phyloP scores from a whole-genome alignment of 2,113 vertebrate species.

The Butorides virescens region DNA sequence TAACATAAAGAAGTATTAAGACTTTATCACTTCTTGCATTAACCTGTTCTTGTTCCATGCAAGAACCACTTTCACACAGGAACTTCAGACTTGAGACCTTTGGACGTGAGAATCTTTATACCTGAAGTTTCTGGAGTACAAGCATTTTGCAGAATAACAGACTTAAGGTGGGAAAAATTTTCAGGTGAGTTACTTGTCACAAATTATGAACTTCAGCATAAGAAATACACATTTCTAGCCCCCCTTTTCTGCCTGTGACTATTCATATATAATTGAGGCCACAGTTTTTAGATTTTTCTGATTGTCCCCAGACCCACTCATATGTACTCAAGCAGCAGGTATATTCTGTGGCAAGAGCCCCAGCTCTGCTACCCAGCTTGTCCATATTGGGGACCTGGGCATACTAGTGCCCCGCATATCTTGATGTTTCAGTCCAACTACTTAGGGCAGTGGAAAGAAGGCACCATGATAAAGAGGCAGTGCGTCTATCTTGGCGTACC shows the following conservation, averaged over 20 bases:
- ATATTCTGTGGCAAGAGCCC: neutral
- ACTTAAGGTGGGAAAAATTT: neutral
- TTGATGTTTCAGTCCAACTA: neutral
- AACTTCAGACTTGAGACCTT: neutral
- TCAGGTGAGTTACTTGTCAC: neutral
- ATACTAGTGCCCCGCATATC: neutral
- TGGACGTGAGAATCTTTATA: neutral
- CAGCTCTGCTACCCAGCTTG: neutral
- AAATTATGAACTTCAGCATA: neutral
- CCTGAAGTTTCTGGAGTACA: neutral
- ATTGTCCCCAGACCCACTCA: neutral
- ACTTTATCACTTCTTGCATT: neutral
- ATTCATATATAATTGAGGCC: neutral
- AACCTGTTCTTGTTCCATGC: neutral
- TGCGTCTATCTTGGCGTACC: neutral
- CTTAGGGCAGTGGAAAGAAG: neutral
- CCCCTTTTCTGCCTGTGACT: neutral
- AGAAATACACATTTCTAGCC: neutral
- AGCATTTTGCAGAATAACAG: neutral
- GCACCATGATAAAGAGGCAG: neutral
- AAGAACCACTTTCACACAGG: constrained; percentile 18
- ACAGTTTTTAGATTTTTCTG: neutral
- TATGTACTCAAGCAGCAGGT: neutral
- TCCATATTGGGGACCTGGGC: accelerated
- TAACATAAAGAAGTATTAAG: constrained; percentile 12